These are phyloP conservation scores for Gallinago paraguaiae DNA, from an alignment of 2,113 vertebrate genomes.

Conservation along the genomic window DNA sequence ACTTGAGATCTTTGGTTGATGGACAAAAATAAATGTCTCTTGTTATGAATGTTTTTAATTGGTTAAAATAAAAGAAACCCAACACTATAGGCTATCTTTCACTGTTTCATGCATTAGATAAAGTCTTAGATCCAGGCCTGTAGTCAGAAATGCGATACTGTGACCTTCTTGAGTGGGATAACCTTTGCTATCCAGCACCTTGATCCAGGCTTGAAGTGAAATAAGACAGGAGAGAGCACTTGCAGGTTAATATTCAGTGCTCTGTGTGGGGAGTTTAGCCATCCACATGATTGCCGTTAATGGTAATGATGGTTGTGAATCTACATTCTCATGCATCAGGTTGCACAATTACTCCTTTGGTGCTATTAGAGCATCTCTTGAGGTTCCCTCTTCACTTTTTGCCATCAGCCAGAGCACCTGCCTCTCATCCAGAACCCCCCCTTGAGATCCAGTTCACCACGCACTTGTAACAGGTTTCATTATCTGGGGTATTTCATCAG, in stretches of 20 bases:
- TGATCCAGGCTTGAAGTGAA: not conserved
- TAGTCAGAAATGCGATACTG: not conserved
- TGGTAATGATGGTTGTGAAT: not conserved
- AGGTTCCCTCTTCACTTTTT: conserved; percentile 4
- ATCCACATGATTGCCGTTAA: not conserved
- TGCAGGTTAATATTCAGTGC: not conserved
- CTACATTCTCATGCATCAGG: not conserved
- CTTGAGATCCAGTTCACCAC: not conserved
- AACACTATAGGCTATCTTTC: not conserved
- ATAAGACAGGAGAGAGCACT: not conserved
- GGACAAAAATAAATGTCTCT: not conserved
- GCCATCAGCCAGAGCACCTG: conserved; percentile 30
- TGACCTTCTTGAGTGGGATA: not conserved
- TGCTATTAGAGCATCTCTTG: not conserved
- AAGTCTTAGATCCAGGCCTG: not conserved
- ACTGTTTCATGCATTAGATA: not conserved
- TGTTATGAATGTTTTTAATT: not conserved
- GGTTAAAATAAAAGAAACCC: not conserved
- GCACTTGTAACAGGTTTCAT: not conserved
- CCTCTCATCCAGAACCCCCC: not conserved
- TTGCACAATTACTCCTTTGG: not conserved
- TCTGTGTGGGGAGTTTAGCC: not conserved
- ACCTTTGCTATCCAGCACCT: not conserved
- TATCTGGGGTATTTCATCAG: not conserved
- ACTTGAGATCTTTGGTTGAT: not conserved